Conservation (phyloP, 2,888 invertebrate genomes). For the Flexamia atlantica region DNA sequence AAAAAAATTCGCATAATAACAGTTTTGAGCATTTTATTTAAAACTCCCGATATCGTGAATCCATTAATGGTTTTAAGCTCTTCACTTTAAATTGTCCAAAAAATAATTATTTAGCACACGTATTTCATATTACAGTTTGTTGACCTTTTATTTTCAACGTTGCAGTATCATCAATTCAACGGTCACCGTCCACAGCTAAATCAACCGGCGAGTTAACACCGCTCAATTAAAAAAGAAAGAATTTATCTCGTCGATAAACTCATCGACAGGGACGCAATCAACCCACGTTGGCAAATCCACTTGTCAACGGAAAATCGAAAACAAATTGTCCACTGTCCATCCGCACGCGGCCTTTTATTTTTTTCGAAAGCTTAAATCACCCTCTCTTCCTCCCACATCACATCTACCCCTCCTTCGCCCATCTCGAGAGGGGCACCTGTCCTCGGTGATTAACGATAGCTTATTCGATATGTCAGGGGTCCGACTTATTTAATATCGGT, state of each 20-base stretch:
- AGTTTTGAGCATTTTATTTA: no score
- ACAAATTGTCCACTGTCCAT: not conserved
- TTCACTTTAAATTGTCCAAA: no score
- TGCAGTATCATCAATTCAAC: no score
- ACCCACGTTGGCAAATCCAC: not conserved
- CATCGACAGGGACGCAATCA: not conserved
- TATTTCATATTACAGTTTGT: no score
- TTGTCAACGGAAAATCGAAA: not conserved
- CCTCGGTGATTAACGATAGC: conserved; percentile 40
- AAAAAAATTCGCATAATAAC: no score
- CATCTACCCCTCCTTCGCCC: not conserved
- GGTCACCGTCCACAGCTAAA: not conserved
- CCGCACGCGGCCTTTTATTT: not conserved
- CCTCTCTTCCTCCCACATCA: not conserved
- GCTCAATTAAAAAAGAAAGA: conserved; percentile 14
- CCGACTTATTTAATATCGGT: conserved; percentile 50
- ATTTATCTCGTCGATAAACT: not conserved
- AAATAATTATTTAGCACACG: no score
- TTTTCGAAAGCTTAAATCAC: not conserved
- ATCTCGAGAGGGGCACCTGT: conserved; percentile 19
- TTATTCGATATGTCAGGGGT: conserved; percentile 41
- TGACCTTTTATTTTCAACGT: no score
- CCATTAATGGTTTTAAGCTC: no score
- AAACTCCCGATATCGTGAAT: no score
- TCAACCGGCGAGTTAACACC: not conserved